Base-by-base conservation (phyloP, 2,888 invertebrate genomes). In the Neoascia interrupta region DNA sequence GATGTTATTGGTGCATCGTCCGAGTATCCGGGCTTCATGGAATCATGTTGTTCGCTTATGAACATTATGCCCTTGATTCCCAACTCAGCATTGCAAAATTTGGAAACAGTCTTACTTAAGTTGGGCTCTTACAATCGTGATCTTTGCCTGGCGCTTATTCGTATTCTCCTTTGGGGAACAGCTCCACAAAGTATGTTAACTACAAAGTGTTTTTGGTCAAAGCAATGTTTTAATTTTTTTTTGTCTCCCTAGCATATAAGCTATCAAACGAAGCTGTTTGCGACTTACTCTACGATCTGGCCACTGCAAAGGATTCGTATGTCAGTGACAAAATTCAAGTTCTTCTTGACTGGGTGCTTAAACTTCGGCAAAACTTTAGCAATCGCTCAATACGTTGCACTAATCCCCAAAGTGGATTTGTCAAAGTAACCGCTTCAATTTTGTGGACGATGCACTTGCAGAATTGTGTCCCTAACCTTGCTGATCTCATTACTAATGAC, bases 371-470 rank as follows among this genome's bases (percentile, higher is more conserved):
- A 18, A 86, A 86, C 41, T 87, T 85, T 54, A 86, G 86, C 56
- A 83, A 85, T 79, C 84, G 86, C 43, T 83, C 80, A 43, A 81
- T 84, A 2, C 86, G 87, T 1, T 87, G 87, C 36, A 88, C 87
- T 61, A 88, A 88, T 82, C 88, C 88, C 0, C 88, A 88, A 74
- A 88, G 88, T 70, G 84, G 88, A 41, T 91, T 92, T 13, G 89
- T 94, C 49, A 95, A 96, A 83, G 95, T 95, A 75, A 92, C 95
- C 41, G 94, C 97, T 3, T 93, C 95, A 34, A 94, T 97, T 43
- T 88, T 95, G 74, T 95, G 95, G 95, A 91, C 92, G 18, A 90
- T 93, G 10, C 92, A 94, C 84, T 91, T 92, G 81, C 90, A 92
- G 11, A 90, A 91, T 63, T 89, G 92, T 10, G 88, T 92, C 37